Evolutionary conservation across 2,797 vertebrate species (phyloP).

Genomic region (Chanos chanos): DNA sequence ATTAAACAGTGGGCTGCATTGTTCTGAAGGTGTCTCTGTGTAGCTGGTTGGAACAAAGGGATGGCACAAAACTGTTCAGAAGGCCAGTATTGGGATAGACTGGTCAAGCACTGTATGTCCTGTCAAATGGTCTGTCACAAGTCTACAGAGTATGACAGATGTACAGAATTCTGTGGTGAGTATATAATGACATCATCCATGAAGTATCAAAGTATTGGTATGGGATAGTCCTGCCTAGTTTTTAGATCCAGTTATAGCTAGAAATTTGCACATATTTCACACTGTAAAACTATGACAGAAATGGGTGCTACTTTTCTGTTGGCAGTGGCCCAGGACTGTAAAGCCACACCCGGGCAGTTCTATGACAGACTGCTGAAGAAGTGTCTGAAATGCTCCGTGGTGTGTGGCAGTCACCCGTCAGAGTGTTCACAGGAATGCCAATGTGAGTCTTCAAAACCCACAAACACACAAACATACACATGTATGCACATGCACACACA

Average conservation of each 20-base stretch:
- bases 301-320: not conserved
- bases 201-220: no score
- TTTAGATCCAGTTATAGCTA: no score
- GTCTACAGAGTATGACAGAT: not conserved
- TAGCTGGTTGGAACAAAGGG: not conserved
- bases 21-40: not conserved
- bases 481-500: not conserved
- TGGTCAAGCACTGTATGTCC: slow-evolving; percentile 47
- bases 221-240: no score
- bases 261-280: not conserved
- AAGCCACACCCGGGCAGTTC: slow-evolving; percentile 48
- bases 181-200: not conserved
- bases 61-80: slow-evolving; percentile 50
- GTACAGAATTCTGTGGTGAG: slow-evolving; percentile 63
- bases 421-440: slow-evolving; percentile 54
- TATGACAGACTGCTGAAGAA: slow-evolving; percentile 63
- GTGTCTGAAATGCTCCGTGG: slow-evolving; percentile 54
- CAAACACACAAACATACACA: not conserved
- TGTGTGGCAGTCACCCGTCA: slow-evolving; percentile 57
- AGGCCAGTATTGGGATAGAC: slow-evolving; percentile 42
- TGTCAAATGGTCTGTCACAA: slow-evolving; percentile 50
- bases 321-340: slow-evolving; percentile 52
- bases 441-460: slow-evolving; percentile 47
- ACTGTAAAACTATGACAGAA: not conserved
- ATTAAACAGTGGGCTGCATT: not conserved